phyloP scores from a whole-genome alignment of 2,797 vertebrate species.

The Microcaecilia unicolor region DNA sequence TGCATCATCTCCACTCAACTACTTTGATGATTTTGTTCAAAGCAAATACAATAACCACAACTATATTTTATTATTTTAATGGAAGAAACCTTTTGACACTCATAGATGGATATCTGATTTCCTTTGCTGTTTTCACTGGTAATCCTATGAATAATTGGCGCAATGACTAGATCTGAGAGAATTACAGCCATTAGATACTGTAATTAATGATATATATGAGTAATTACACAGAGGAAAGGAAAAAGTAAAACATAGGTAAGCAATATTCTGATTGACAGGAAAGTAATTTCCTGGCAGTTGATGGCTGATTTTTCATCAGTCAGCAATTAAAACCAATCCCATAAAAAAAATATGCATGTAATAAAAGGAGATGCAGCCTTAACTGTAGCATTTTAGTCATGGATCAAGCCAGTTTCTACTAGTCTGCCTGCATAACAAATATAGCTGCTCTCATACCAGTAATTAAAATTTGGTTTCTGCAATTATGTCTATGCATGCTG shows the following conservation, averaged over 20 bases:
- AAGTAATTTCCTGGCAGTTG: constrained; percentile 58
- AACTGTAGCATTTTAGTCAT: constrained; percentile 14
- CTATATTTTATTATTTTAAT: constrained; percentile 1
- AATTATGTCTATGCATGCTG: too few relatives aligned
- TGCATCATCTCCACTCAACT: too few relatives aligned
- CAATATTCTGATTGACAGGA: constrained; percentile 59
- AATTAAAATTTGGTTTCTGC: too few relatives aligned
- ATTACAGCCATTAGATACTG: constrained; percentile 61
- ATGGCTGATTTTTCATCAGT: constrained; percentile 58
- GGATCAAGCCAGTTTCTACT: neutral
- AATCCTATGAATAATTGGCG: constrained; percentile 47
- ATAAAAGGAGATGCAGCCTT: constrained; percentile 34
- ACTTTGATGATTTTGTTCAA: too few relatives aligned
- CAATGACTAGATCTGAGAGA: constrained; percentile 57
- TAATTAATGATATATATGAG: constrained; percentile 58
- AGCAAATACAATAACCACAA: constrained; percentile 6
- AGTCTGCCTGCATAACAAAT: neutral
- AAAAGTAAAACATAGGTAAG: constrained; percentile 48
- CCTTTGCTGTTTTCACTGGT: constrained; percentile 36
- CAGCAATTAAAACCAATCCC: constrained; percentile 42
- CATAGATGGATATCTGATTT: constrained; percentile 36
- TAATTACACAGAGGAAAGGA: constrained; percentile 47
- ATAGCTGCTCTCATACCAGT: too few relatives aligned
- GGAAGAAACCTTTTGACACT: neutral
- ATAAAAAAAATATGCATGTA: constrained; percentile 16